These are phyloP conservation scores for Mylabris phalerata DNA, from an alignment of 1,140 invertebrate genomes.

Conservation along the genomic window DNA sequence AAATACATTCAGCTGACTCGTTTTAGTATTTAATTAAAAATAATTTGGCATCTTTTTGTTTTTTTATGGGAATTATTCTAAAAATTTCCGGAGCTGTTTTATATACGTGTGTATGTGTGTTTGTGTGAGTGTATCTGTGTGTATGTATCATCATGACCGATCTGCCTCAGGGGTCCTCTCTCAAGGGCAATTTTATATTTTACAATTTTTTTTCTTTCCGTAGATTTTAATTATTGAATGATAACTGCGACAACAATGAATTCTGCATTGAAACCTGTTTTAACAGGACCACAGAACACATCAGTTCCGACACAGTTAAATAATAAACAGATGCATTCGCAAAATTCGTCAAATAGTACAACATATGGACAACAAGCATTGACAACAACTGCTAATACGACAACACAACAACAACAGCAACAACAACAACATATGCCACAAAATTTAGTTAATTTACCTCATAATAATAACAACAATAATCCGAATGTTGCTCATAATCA, in stretches of 20 bases:
- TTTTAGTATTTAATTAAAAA: no score
- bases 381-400: no score
- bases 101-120: no score
- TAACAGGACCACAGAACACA: conserved; percentile 44
- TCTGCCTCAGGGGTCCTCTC: no score
- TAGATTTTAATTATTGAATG: no score
- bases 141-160: no score
- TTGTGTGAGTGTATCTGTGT: no score
- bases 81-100: no score
- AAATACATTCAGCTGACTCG: neutral
- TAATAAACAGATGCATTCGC: conserved; percentile 29
- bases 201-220: no score
- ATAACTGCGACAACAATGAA: conserved; percentile 39
- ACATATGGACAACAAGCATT: conserved; percentile 23
- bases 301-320: conserved; percentile 15
- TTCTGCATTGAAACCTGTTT: conserved; percentile 50
- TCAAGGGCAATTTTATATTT: no score
- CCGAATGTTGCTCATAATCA: conserved; percentile 21
- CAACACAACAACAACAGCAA: neutral
- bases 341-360: conserved; percentile 18
- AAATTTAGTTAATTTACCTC: conserved; percentile 27
- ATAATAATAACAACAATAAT: conserved; percentile 18
- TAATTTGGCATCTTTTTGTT: no score
- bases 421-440: conserved; percentile 23
- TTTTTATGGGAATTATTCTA: no score